Evolutionary conservation across 2,888 invertebrate species (phyloP).

Genomic region (Desoria tigrina): DNA sequence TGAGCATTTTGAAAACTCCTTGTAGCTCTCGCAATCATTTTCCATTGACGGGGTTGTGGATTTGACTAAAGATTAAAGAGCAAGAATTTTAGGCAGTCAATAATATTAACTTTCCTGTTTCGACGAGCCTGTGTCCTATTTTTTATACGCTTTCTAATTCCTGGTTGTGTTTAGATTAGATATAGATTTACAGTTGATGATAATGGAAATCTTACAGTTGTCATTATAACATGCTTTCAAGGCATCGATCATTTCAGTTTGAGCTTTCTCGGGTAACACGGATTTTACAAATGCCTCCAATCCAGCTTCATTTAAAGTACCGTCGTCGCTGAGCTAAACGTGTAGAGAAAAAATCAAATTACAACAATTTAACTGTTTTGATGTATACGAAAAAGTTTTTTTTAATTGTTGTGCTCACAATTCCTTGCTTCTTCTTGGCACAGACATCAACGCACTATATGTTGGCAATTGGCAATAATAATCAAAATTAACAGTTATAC

Average conservation of each 20-base stretch:
- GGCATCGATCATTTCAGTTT: slow-evolving; percentile 15
- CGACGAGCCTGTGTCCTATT: no score
- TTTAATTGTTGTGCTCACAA: slow-evolving; percentile 19
- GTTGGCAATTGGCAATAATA: no score
- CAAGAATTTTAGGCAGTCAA: no score
- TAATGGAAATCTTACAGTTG: slow-evolving; percentile 25
- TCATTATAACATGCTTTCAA: slow-evolving; percentile 16
- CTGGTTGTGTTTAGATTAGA: no score
- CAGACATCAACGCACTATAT: slow-evolving; percentile 29
- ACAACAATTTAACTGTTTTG: no score
- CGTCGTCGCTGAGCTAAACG: slow-evolving; percentile 15
- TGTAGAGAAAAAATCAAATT: no score
- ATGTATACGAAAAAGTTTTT: no score
- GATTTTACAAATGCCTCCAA: neutral
- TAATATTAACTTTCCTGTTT: no score
- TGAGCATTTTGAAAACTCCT: slow-evolving; percentile 19
- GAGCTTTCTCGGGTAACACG: slow-evolving; percentile 21
- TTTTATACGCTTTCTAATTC: no score
- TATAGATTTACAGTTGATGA: no score
- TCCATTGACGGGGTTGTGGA: neutral
- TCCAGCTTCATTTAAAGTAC: slow-evolving; percentile 17
- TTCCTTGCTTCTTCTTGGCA: slow-evolving; percentile 18
- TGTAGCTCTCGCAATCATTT: slow-evolving; percentile 22
- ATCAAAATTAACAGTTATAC: no score
- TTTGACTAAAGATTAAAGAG: neutral